Evolutionary conservation across 2,113 vertebrate genomes (phyloP).

Genomic region (Toxotes jaculatrix): DNA sequence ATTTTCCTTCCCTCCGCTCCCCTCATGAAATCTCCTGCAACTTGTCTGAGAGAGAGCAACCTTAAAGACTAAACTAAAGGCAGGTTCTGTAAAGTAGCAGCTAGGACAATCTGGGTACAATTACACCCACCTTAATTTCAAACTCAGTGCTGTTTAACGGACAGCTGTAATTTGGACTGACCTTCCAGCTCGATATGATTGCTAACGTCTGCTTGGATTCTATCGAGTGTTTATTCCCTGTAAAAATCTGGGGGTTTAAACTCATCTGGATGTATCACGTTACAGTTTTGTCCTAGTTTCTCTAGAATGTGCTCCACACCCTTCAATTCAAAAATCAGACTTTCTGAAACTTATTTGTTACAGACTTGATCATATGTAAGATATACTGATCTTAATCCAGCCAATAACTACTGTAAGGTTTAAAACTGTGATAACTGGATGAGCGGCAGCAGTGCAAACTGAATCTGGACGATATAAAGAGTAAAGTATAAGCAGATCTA

Average conservation of each 20-base stretch:
- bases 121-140: conserved; percentile 76
- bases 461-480: neutral
- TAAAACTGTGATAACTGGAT: neutral
- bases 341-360: neutral
- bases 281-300: conserved; percentile 39
- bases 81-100: conserved; percentile 69
- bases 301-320: conserved; percentile 8
- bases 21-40: conserved; percentile 62
- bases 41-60: conserved; percentile 54
- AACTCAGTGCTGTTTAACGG: conserved; percentile 70
- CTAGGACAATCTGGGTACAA: conserved; percentile 73
- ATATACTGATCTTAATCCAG: neutral
- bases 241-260: conserved; percentile 57
- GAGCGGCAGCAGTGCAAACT: neutral
- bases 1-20: conserved; percentile 52
- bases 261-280: conserved; percentile 41
- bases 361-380: neutral
- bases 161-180: conserved; percentile 73
- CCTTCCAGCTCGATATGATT: conserved; percentile 65
- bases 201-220: conserved; percentile 49
- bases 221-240: conserved; percentile 53
- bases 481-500: neutral
- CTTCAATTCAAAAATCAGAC: neutral
- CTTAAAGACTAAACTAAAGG: conserved; percentile 70
- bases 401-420: neutral